phyloP scores from a whole-genome alignment of 2,797 vertebrate species.

The Crypturellus tataupa region DNA sequence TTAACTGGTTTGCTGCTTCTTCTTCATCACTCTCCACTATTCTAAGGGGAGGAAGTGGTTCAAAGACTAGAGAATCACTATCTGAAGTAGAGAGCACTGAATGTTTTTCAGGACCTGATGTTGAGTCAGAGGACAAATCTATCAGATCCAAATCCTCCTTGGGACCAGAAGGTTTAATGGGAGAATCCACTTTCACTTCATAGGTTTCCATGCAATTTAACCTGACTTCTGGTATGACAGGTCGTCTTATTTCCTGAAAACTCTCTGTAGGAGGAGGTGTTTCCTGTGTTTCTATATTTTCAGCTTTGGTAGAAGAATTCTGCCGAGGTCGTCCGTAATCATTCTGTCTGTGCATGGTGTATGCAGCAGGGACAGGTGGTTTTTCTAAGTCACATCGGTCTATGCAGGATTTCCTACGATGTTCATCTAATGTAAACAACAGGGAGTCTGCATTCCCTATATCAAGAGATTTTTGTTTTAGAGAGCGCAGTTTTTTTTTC shows the following conservation, averaged over 20 bases:
- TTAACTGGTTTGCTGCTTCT: constrained; percentile 83
- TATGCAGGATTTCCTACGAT: constrained; percentile 97
- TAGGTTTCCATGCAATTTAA: constrained; percentile 97
- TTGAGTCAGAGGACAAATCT: constrained; percentile 96
- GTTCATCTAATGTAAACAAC: constrained; percentile 94
- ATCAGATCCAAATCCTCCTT: constrained; percentile 96
- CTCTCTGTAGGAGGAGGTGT: constrained; percentile 69
- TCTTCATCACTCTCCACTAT: constrained; percentile 98
- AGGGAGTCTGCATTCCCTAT: constrained; percentile 97
- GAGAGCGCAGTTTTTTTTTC: constrained; percentile 95
- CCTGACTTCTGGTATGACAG: constrained; percentile 95
- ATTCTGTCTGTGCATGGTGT: constrained; percentile 70
- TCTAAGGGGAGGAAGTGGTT: constrained; percentile 92
- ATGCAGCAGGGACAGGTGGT: constrained; percentile 78
- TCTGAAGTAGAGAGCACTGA: constrained; percentile 94
- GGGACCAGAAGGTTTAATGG: constrained; percentile 67
- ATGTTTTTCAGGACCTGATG: constrained; percentile 93
- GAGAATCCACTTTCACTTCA: constrained; percentile 90
- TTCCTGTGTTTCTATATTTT: constrained; percentile 80
- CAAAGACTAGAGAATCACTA: constrained; percentile 96
- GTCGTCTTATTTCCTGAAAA: constrained; percentile 83
- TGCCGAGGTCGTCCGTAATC: constrained; percentile 78
- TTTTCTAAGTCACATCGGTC: constrained; percentile 92
- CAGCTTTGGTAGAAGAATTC: constrained; percentile 79
- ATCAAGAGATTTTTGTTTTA: constrained; percentile 99